Evolutionary conservation across 2,888 invertebrate species (phyloP).

Genomic region (Osmoderma eremita): DNA sequence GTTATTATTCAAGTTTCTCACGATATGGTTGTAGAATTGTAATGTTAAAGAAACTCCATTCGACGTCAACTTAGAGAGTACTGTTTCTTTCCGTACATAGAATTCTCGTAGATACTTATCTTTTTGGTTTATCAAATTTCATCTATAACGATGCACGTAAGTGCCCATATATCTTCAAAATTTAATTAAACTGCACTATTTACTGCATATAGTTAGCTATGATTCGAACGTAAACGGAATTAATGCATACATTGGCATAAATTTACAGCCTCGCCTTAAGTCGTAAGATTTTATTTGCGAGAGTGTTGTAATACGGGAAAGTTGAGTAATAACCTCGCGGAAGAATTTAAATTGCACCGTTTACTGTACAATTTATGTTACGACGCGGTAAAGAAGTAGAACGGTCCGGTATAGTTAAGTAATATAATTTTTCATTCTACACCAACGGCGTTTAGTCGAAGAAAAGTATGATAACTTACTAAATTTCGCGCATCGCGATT

Average conservation of each 20-base stretch:
- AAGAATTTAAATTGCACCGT: slow-evolving; percentile 49
- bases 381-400: slow-evolving; percentile 38
- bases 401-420: slow-evolving; percentile 1
- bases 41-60: too few species aligned
- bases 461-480: slow-evolving; percentile 9
- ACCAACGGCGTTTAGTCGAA: not conserved
- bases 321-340: slow-evolving; percentile 31
- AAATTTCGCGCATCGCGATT: slow-evolving; percentile 21
- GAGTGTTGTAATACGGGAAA: slow-evolving; percentile 7
- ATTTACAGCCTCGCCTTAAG: slow-evolving; percentile 7
- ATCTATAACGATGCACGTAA: too few species aligned
- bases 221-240: slow-evolving; percentile 15
- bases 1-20: too few species aligned
- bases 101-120: too few species aligned
- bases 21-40: too few species aligned
- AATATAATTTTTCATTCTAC: slow-evolving; percentile 32
- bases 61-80: too few species aligned
- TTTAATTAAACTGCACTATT: slow-evolving; percentile 14
- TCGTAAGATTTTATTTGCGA: slow-evolving; percentile 12
- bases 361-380: slow-evolving; percentile 47
- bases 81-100: too few species aligned
- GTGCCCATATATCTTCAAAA: not conserved
- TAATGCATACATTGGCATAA: slow-evolving; percentile 15
- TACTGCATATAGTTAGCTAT: not conserved
- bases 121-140: too few species aligned